phyloP scores from a whole-genome alignment of 2,797 vertebrate species.

The Oreochromis grahami region DNA sequence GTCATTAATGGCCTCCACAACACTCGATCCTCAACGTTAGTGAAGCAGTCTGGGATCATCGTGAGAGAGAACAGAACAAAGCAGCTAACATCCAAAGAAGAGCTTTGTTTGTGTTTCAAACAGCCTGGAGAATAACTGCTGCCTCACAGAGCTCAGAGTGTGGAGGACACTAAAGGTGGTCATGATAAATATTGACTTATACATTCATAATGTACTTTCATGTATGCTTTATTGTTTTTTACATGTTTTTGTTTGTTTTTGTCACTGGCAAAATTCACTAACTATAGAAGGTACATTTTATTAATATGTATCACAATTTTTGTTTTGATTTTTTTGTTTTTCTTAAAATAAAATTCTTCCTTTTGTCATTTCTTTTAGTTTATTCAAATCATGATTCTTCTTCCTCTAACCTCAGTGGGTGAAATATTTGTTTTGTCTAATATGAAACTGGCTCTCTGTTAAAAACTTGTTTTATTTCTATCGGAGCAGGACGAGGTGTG shows the following conservation, averaged over 20 bases:
- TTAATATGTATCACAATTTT: neutral
- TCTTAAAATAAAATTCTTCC: neutral
- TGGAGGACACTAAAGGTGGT: no score
- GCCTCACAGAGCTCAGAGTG: no score
- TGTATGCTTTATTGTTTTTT: neutral
- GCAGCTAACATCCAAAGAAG: no score
- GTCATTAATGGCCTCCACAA: no score
- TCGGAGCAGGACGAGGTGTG: neutral
- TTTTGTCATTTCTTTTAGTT: neutral
- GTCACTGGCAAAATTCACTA: fast-evolving
- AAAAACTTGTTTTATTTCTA: neutral
- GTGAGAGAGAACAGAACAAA: no score
- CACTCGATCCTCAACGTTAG: no score
- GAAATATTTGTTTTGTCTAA: no score
- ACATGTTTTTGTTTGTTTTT: neutral
- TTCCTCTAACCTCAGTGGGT: neutral
- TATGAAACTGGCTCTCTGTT: fast-evolving
- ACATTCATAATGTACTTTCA: neutral
- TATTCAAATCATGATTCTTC: fast-evolving
- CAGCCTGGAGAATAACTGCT: no score
- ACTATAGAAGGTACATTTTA: neutral
- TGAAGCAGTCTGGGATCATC: no score
- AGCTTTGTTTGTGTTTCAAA: no score
- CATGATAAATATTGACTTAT: neutral
- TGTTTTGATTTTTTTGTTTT: fast-evolving